phyloP scores from a whole-genome alignment of 2,113 vertebrate genomes.

The Proterorhinus semilunaris region DNA sequence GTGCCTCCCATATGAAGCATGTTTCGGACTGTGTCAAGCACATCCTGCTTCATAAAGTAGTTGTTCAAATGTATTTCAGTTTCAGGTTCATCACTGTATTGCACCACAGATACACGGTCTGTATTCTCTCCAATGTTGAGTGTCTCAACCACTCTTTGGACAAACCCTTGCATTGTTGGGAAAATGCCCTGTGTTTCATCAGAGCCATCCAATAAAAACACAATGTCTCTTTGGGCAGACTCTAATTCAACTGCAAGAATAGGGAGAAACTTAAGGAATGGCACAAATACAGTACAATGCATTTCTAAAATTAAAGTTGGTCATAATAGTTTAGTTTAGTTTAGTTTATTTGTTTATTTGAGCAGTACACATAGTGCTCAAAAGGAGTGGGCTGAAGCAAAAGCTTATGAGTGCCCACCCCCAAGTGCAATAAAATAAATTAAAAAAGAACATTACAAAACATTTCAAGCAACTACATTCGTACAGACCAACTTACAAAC shows the following conservation, averaged over 20 bases:
- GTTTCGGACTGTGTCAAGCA: conserved; percentile 57
- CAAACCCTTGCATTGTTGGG: conserved; percentile 82
- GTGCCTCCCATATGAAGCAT: conserved; percentile 71
- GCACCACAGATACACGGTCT: conserved; percentile 73
- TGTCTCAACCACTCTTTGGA: conserved; percentile 70
- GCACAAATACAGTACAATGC: conserved; percentile 1
- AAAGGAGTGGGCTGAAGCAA: too few relatives aligned
- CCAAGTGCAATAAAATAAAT: too few relatives aligned
- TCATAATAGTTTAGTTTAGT: too few relatives aligned
- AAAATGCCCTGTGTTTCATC: conserved; percentile 70
- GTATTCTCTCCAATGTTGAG: conserved; percentile 64
- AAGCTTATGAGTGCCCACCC: too few relatives aligned
- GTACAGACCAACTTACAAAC: too few relatives aligned
- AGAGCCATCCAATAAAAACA: conserved; percentile 78
- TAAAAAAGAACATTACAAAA: too few relatives aligned
- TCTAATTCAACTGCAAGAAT: conserved; percentile 74
- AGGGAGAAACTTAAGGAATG: conserved; percentile 38
- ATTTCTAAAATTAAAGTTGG: too few relatives aligned
- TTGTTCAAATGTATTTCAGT: conserved; percentile 72
- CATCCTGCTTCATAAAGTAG: conserved; percentile 58
- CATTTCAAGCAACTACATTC: too few relatives aligned
- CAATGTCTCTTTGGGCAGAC: conserved; percentile 72
- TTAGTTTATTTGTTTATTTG: too few relatives aligned
- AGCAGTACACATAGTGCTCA: too few relatives aligned
- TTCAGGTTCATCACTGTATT: conserved; percentile 69